Conservation (phyloP, 2,113 vertebrate genomes). For the Paralichthys olivaceus region DNA sequence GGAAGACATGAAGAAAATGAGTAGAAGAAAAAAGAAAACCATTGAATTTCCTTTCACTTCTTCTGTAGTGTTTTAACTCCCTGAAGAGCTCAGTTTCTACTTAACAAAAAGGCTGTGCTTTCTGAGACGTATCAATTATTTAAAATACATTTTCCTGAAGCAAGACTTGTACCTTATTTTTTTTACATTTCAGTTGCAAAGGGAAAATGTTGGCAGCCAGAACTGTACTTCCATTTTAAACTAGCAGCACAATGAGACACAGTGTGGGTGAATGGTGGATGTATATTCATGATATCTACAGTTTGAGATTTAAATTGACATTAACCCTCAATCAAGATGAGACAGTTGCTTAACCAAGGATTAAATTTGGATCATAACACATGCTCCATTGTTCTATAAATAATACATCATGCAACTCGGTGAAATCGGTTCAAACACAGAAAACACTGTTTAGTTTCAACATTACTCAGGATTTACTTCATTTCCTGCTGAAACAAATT, state of each 20-base stretch:
- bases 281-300: background rate
- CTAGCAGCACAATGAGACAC: background rate
- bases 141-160: constrained; percentile 13
- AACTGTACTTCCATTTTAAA: background rate
- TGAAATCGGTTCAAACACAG: constrained; percentile 2
- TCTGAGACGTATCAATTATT: constrained; percentile 36
- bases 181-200: constrained; percentile 16
- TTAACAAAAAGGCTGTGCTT: background rate
- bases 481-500: constrained; percentile 35
- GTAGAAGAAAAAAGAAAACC: background rate
- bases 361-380: background rate
- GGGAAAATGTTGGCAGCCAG: background rate
- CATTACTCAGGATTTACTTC: constrained; percentile 5
- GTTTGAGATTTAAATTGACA: background rate
- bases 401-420: constrained; percentile 9
- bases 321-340: background rate
- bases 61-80: background rate
- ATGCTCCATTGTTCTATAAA: background rate
- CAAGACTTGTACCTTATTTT: background rate
- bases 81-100: background rate
- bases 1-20: background rate
- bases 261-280: background rate
- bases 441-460: constrained; percentile 4
- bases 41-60: background rate
- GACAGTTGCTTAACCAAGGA: background rate